A percentile compares a stretch with the other conserved stretches of the same genome.
Evolutionary conservation across 2,888 invertebrate genomes (phyloP).

Genomic region (Yponomeuta plumbellus): DNA sequence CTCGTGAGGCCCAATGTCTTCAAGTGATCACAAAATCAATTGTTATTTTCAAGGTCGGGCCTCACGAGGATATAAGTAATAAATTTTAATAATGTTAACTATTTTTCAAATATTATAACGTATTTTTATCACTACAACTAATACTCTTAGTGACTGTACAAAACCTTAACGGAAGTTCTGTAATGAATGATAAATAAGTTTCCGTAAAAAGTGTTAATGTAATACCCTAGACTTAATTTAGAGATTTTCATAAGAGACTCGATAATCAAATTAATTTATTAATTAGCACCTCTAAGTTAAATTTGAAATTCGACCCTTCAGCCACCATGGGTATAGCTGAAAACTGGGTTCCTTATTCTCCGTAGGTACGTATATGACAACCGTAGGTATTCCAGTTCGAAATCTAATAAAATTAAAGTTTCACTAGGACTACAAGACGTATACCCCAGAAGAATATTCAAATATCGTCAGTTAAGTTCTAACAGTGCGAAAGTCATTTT

Average conservation of each 20-base stretch:
- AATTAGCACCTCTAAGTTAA: constrained; percentile 53
- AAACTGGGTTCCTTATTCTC: not conserved
- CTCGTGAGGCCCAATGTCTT: no score
- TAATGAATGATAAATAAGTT: not conserved
- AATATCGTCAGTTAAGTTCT: no score
- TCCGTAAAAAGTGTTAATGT: constrained; percentile 16
- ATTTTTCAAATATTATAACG: not conserved
- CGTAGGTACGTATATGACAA: not conserved
- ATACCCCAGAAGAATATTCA: not conserved
- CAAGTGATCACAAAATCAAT: no score
- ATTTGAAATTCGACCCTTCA: not conserved
- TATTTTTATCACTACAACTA: not conserved
- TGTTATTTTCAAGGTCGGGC: no score
- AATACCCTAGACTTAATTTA: constrained; percentile 8
- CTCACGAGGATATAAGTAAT: no score
- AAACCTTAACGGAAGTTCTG: not conserved
- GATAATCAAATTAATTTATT: constrained; percentile 37
- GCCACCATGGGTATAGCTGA: not conserved
- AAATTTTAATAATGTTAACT: not conserved
- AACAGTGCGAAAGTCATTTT: no score
- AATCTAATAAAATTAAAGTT: not conserved
- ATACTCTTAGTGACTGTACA: not conserved
- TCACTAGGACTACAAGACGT: not conserved
- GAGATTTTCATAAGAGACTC: constrained; percentile 46
- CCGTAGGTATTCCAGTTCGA: not conserved